A percentile compares a stretch with the other conserved stretches of the same genome.
phyloP scores from a whole-genome alignment of 2,888 invertebrate genomes.

The Ecliptopera silaceata region DNA sequence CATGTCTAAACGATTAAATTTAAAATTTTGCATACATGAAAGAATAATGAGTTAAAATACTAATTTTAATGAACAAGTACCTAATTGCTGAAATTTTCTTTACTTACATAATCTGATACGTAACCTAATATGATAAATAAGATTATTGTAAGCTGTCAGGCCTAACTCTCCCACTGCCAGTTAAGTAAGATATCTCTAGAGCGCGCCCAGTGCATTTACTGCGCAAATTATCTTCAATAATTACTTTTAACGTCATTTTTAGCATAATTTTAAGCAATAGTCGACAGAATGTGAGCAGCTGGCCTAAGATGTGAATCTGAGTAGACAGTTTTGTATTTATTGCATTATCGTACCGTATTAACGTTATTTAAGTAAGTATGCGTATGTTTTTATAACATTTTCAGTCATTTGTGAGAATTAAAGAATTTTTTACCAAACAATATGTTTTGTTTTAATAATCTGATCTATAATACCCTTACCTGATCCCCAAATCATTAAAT shows the following conservation, averaged over 20 bases:
- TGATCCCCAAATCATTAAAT: too few species aligned
- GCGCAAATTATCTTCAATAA: background rate
- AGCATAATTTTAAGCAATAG: background rate
- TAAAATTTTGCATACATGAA: constrained; percentile 20
- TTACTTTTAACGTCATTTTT: background rate
- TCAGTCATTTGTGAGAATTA: constrained; percentile 81
- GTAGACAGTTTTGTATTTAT: constrained; percentile 60
- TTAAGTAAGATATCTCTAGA: background rate
- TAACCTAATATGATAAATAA: constrained; percentile 13
- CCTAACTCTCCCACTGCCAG: background rate
- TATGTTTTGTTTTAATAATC: constrained; percentile 21
- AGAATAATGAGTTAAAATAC: constrained; percentile 14
- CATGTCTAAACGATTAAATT: background rate
- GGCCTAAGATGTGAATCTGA: constrained; percentile 41
- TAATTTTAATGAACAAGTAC: constrained; percentile 17
- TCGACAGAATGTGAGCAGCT: background rate
- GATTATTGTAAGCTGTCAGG: constrained; percentile 9
- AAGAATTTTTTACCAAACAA: constrained; percentile 79
- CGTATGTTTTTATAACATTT: constrained; percentile 81
- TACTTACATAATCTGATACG: constrained; percentile 46
- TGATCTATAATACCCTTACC: background rate
- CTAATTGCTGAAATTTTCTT: constrained; percentile 53
- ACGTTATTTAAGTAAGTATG: constrained; percentile 74
- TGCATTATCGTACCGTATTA: constrained; percentile 69
- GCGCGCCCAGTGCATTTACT: background rate